Evolutionary conservation across 2,888 invertebrate species (phyloP).

Genomic region (Mesorhabditis sp.): DNA sequence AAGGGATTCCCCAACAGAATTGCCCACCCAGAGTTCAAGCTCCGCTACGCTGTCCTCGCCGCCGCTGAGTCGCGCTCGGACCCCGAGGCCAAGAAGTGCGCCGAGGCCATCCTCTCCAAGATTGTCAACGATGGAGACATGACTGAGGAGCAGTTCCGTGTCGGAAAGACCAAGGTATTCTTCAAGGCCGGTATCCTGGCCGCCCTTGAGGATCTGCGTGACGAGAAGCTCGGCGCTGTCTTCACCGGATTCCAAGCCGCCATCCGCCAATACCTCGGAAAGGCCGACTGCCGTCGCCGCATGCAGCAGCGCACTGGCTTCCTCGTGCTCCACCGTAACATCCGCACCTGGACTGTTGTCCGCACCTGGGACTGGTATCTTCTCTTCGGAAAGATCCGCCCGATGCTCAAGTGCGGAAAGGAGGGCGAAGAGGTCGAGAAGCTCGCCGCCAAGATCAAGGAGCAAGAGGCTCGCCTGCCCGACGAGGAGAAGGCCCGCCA

Average conservation of each 20-base stretch:
- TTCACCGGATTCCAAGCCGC: constrained; percentile 74
- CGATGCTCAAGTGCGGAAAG: constrained; percentile 54
- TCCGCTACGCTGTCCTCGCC: constrained; percentile 71
- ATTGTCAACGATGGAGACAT: constrained; percentile 71
- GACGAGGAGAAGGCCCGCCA: constrained; percentile 96
- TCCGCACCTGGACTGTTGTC: constrained; percentile 51
- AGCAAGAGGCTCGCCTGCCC: constrained; percentile 90
- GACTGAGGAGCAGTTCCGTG: constrained; percentile 73
- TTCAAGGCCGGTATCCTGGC: constrained; percentile 89
- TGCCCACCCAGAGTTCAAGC: constrained; percentile 99
- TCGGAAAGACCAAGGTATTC: constrained; percentile 57
- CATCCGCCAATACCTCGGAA: constrained; percentile 35
- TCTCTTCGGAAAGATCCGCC: constrained; percentile 51
- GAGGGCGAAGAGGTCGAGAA: constrained; percentile 63
- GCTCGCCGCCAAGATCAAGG: constrained; percentile 64
- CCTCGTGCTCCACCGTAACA: constrained; percentile 50
- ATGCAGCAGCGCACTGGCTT: constrained; percentile 42
- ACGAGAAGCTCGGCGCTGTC: constrained; percentile 90
- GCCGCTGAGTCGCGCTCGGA: constrained; percentile 48
- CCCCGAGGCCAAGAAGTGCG: constrained; percentile 43
- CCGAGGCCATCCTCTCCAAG: constrained; percentile 64
- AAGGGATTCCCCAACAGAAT: constrained; percentile 91
- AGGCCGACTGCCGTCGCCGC: constrained; percentile 33
- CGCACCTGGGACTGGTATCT: constrained; percentile 69
- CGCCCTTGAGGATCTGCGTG: constrained; percentile 99